A percentile compares a stretch with the other conserved stretches of the same genome.
These are phyloP conservation scores for Latrodectus hesperus DNA, from an alignment of 2,888 invertebrate genomes.

Conservation along the genomic window DNA sequence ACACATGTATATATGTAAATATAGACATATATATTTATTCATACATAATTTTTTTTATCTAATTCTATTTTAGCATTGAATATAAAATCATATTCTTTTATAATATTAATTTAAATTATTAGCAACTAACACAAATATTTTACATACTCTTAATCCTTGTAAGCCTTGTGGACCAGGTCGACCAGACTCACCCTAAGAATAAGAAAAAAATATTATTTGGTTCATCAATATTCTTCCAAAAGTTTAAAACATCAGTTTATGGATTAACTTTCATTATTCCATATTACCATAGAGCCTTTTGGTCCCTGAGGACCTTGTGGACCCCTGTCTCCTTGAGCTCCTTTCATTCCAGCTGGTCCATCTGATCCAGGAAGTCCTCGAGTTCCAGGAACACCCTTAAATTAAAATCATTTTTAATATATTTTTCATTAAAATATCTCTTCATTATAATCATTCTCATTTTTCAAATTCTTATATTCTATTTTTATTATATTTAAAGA, in stretches of 20 bases:
- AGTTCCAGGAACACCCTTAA: conserved; percentile 72
- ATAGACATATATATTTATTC: too few species aligned
- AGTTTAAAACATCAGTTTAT: not conserved
- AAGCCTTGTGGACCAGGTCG: conserved; percentile 80
- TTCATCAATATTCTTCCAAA: not conserved
- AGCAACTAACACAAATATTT: too few species aligned
- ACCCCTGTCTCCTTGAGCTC: conserved; percentile 82
- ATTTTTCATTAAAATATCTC: too few species aligned
- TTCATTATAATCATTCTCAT: too few species aligned
- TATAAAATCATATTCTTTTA: not conserved
- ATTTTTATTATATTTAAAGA: too few species aligned
- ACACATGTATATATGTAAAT: too few species aligned
- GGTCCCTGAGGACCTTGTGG: conserved; percentile 73
- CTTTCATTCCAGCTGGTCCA: conserved; percentile 85
- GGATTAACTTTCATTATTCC: not conserved
- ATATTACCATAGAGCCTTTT: conserved; percentile 70
- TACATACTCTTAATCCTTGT: conserved; percentile 77
- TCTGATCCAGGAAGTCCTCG: conserved; percentile 85
- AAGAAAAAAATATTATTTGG: not conserved
- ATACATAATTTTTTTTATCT: too few species aligned
- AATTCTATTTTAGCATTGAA: not conserved
- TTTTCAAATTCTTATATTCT: too few species aligned
- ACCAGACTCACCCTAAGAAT: conserved; percentile 75
- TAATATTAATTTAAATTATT: not conserved
- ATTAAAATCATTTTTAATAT: not conserved